Base-by-base conservation (phyloP, 2,797 vertebrate genomes). In the Hylomyscus alleni region DNA sequence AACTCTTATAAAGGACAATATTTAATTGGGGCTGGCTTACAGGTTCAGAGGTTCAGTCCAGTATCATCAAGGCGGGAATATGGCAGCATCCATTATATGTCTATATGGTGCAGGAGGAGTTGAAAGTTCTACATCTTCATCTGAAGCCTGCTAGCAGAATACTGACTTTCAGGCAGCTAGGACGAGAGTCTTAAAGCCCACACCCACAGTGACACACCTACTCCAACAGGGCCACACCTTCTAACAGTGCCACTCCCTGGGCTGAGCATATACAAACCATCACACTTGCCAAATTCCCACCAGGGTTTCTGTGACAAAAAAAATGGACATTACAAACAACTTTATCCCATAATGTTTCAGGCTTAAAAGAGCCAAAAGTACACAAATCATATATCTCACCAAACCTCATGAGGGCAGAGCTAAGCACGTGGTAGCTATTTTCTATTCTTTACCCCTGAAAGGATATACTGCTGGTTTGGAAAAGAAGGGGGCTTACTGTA, bases 271-370 rank as follows among this genome's bases (percentile, higher is more conserved):
- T 17, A 69, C 31, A 69, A 69, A 69, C 15, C 34, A 69, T 69
- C 67, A 69, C 34, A 69, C 67, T n/a, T 69, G 44, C 44, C 85
- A 93, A 37, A 44, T 9, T 87, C 3, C 82, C 75, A 73, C 15
- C 22, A 73, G 62, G 20, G 50, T 62, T 72, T 96, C 81, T 95
- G 60, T 88, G 90, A 62, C 76, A 82, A 89, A 44, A 44, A 44
- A 95, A 96, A 69, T 62, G 20, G 77, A 73, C 87, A 75, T 34
- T 22, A 62, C 80, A 88, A 88, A 37, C 2, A 86, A 65, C n/a
- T 3, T 90, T 44, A 65, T 91, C 83, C 4, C 17, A 50, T 29
- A 34, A 40, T 67, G 14, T 81, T 90, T 52, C 67, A 31, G 76
- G 14, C 77, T 94, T 31, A 54, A 87, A 72, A 93, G 60, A 50